Conservation (phyloP, 30 jellyfish, hydroid and myxozoan species). For the Phacellophora camtschatica region DNA sequence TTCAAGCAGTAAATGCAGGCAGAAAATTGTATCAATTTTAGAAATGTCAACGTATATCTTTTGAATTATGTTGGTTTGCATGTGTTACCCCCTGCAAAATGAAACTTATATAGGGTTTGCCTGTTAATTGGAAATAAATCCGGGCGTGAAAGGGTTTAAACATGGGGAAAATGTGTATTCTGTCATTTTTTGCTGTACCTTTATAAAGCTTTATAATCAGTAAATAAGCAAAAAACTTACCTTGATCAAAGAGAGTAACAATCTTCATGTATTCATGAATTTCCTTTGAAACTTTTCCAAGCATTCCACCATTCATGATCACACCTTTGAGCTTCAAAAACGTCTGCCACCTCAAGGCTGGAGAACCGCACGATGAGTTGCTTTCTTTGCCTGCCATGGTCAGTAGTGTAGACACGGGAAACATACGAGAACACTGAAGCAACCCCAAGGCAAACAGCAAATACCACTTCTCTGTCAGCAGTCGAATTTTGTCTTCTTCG, state of each 20-base stretch:
- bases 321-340: slow-evolving; percentile 81
- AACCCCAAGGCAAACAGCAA: slow-evolving; percentile 88
- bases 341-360: slow-evolving; percentile 84
- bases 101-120: too few relatives aligned
- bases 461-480: slow-evolving; percentile 86
- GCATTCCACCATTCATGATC: slow-evolving; percentile 82
- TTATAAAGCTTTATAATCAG: too few relatives aligned
- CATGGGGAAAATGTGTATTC: too few relatives aligned
- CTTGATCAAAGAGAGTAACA: slow-evolving; percentile 92
- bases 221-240: too few relatives aligned
- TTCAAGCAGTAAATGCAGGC: too few relatives aligned
- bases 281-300: slow-evolving; percentile 68
- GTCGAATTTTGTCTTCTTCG: slow-evolving; percentile 75
- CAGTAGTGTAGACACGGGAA: slow-evolving; percentile 95
- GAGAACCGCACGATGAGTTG: background rate
- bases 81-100: too few relatives aligned
- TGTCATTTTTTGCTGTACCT: too few relatives aligned
- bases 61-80: too few relatives aligned
- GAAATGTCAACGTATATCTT: too few relatives aligned
- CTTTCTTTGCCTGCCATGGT: slow-evolving; percentile 70
- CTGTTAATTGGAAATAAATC: too few relatives aligned
- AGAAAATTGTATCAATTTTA: too few relatives aligned
- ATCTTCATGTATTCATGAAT: slow-evolving; percentile 91
- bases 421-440: slow-evolving; percentile 90
- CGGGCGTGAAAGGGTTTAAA: too few relatives aligned